Evolutionary conservation across 1,140 invertebrate genomes (phyloP).

Genomic region (Delia radicum): DNA sequence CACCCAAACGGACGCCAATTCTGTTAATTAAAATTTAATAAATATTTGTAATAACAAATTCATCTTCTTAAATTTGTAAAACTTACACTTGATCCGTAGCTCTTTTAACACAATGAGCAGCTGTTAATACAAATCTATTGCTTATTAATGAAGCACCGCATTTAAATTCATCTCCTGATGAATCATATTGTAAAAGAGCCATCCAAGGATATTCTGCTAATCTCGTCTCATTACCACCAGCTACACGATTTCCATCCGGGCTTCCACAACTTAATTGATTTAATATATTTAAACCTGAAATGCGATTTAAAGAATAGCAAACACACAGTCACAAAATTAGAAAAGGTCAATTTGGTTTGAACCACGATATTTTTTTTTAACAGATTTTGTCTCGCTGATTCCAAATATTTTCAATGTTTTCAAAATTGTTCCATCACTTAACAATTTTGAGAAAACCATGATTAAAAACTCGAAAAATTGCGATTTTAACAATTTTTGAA

Average conservation of each 20-base stretch:
- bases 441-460: too few relatives aligned
- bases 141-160: constrained; percentile 58
- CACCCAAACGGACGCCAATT: constrained; percentile 62
- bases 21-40: constrained; percentile 35
- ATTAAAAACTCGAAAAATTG: too few relatives aligned
- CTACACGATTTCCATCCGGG: constrained; percentile 44
- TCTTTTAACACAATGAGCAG: constrained; percentile 59
- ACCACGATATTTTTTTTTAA: too few relatives aligned
- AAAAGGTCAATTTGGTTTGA: too few relatives aligned
- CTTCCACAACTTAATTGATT: constrained; percentile 31
- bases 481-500: too few relatives aligned
- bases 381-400: too few relatives aligned
- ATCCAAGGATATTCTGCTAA: constrained; percentile 60
- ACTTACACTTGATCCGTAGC: constrained; percentile 41
- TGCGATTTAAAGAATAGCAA: constrained; percentile 29
- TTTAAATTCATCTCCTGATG: constrained; percentile 31
- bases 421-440: too few relatives aligned
- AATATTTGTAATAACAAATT: neutral
- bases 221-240: constrained; percentile 51
- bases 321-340: too few relatives aligned
- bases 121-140: constrained; percentile 62
- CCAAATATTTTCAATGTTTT: too few relatives aligned
- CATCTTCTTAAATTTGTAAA: too few relatives aligned
- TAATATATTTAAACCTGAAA: constrained; percentile 16
- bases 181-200: constrained; percentile 57